Evolutionary conservation across 2,888 invertebrate species (phyloP), one percentile per base, ranked within the genome.

Genomic region (Caenorhabditis sinica): DNA sequence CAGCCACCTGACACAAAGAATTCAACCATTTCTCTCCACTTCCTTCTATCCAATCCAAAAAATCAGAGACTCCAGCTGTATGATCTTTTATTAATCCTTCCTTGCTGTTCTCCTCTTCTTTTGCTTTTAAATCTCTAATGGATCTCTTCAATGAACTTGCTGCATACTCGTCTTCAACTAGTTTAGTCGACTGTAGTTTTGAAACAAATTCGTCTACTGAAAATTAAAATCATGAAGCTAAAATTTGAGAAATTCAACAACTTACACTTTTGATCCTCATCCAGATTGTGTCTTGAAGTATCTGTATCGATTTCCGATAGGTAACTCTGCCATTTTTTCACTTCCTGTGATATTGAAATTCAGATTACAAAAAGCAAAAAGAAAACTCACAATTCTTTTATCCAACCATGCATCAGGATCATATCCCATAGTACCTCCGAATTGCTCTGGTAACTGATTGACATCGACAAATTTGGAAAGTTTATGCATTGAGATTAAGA

Each of bases 341-440:
- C 58, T 28, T 83, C 83, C 79, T 79, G 58, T n/a, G n/a, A n/a
- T n/a, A n/a, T n/a, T n/a, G n/a, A n/a, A n/a, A n/a, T n/a, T n/a
- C n/a, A n/a, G n/a, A n/a, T n/a, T n/a, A n/a, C n/a, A n/a, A n/a
- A n/a, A n/a, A n/a, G n/a, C n/a, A n/a, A n/a, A n/a, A n/a, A n/a
- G 49, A 49, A 20, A 30, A 69, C 43, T 33, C 94, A 76, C 96
- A 94, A 95, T 94, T 93, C 96, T 94, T 92, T 95, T 95, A 90
- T 95, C 95, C 88, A 96, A 94, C 96, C 96, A 96, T 88, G 94
- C 94, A 73, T 95, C 94, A 93, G 96, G 95, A 93, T 95, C 95
- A 93, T 96, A 96, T 82, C 94, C 93, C 93, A 95, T 95, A 80
- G 94, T 94, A 73, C 96, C 96, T 80, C 95, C 95, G 86, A 96